Base-by-base conservation (phyloP, 2,888 invertebrate species). In the Mellilla xanthometata region DNA sequence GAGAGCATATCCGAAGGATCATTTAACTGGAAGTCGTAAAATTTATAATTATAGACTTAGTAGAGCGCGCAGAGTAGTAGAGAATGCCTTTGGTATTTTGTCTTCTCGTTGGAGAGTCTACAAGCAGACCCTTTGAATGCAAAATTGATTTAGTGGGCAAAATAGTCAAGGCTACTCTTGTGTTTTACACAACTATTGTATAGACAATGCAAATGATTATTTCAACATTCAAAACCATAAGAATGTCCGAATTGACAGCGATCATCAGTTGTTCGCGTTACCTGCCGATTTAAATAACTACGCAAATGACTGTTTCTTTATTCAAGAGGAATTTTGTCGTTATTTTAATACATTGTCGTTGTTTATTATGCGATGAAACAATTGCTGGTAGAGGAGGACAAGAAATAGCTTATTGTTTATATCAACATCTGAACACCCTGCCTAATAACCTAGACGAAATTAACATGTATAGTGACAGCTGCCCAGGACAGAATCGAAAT, bases 121-220 rank as follows among this genome's bases (percentile, higher is more conserved):
- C 19, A 3, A 19, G 6, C 3, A 19, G 19, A 19, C 39, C 34
- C 11, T 39, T 39, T 7, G 45, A 45, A 35, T 45, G 45, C 12
- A 39, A 19, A 12, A 35, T 45, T 30, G 45, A 45, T 39, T 5
- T 33, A 1, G 32, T 28, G 8, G 28, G 32, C 19, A 32, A 44
- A 33, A 38, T 38, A 10, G 13, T 38, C 15, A 38, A 39, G 24
- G 32, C 38, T n/a, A 38, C 32, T n/a, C n/a, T 29, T 35, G 35
- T 42, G 42, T 42, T 9, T 12, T 42, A 35, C 35, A 42, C 12
- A 42, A 42, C 30, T 42, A 30, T 24, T 30, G 32, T 32, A 32
- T 32, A 32, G 32, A 32, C 19, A 32, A 32, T 32, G 15, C 32
- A 13, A 32, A 13, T 32, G 32, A 5, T 32, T 32, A 32, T 32